Evolutionary conservation across 2,113 vertebrate species (phyloP), one percentile per base, ranked within the genome.

Genomic region (Dasyprocta punctata): DNA sequence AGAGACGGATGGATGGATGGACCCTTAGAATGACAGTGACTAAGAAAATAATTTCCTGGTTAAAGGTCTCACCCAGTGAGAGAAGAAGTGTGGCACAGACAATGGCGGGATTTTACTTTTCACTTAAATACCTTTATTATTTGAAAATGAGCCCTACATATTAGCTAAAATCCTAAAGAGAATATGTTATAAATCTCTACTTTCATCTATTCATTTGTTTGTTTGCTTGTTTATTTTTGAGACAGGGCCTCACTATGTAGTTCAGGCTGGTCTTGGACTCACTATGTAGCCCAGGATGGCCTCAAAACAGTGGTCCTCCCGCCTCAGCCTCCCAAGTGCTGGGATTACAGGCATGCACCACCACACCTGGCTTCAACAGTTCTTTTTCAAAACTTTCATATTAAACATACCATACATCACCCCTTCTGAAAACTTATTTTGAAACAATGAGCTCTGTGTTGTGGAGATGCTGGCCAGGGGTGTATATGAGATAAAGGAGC

Each of bases 141-240:
- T 92, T 73, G 28, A 80, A 90, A 83, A 75, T n/a, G 12, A 73
- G 22, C 19, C 0, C 41, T 78, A 28, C 28, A 22, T 60, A 90
- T 78, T 85, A 92, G n/a, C 67, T 87, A 89, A 96, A 94, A 86
- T 30, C 60, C 54, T 36, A 54, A 90, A 41, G 89, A 82, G 13
- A 7, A 4, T 67, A 44, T 17, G 65, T 86, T 83, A 86, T 16
- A 92, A 94, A 84, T 86, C 36, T 84, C 54, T 33, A 61, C 20
- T 75, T 52, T 92, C 63, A 63, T 19, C 30, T 63, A 28, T 84
- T 58, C 80, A 47, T n/a, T n/a, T 69, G 36, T 69, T 67, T n/a
- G 14, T 7, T 36, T 36, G 1, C 33, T 67, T 67, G 65, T 67
- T 67, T 67, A 1, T 41, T 73, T 24, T 73, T 22, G 69, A 73